phyloP scores from a whole-genome alignment of 2,888 invertebrate genomes.

The Sminthurides aquaticus region DNA sequence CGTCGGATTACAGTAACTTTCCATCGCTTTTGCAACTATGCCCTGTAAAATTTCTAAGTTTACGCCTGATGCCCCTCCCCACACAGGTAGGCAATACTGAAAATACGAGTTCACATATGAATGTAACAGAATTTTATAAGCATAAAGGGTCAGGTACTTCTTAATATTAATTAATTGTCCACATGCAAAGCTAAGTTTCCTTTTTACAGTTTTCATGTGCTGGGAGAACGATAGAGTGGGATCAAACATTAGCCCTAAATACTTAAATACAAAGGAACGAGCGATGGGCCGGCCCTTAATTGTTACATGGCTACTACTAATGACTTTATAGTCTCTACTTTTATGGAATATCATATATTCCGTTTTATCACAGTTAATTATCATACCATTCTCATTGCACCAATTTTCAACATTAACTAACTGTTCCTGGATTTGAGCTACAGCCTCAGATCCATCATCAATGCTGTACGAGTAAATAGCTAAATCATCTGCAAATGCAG shows the following conservation, averaged over 20 bases:
- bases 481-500: not conserved
- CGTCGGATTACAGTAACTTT: too few relatives aligned
- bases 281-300: too few relatives aligned
- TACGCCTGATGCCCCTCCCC: too few relatives aligned
- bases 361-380: not conserved
- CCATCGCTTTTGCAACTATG: too few relatives aligned
- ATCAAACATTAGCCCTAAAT: not conserved
- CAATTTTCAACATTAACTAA: not conserved
- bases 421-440: not conserved
- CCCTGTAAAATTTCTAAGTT: too few relatives aligned
- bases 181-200: not conserved
- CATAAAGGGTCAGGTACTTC: not conserved
- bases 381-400: not conserved
- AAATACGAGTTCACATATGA: too few relatives aligned
- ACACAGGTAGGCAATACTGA: too few relatives aligned
- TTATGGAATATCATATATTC: conserved; percentile 3
- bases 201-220: not conserved
- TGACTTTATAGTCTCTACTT: too few relatives aligned
- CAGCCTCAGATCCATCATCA: not conserved
- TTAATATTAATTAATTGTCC: not conserved
- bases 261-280: too few relatives aligned
- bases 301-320: too few relatives aligned
- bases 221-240: not conserved
- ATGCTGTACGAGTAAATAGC: not conserved
- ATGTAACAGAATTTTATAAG: not conserved